A percentile compares a stretch with the other conserved stretches of the same genome.
These are phyloP conservation scores for Pandemis cinnamomeana DNA, from an alignment of 2,888 invertebrate species.

Conservation along the genomic window DNA sequence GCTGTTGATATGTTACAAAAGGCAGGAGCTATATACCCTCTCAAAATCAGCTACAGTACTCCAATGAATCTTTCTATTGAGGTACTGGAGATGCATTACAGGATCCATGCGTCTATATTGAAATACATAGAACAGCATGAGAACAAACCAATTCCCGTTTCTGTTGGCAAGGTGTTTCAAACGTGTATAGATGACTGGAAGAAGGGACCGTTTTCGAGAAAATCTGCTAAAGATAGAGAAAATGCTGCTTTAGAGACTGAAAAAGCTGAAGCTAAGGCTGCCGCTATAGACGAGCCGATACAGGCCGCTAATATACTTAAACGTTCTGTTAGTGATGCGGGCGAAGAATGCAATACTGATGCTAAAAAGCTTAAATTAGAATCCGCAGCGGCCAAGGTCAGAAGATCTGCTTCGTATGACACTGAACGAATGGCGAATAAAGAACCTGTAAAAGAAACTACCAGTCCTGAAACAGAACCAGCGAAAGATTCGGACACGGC, in stretches of 20 bases:
- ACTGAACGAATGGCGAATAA: conserved; percentile 65
- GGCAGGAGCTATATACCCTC: conserved; percentile 92
- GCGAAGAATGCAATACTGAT: conserved; percentile 75
- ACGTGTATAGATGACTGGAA: conserved; percentile 83
- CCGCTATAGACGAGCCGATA: conserved; percentile 52
- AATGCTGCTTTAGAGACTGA: conserved; percentile 58
- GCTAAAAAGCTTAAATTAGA: conserved; percentile 73
- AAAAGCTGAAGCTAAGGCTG: conserved; percentile 52
- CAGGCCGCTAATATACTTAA: conserved; percentile 79
- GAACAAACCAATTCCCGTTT: conserved; percentile 86
- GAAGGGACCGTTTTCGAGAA: conserved; percentile 73
- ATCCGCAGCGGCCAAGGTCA: conserved; percentile 75
- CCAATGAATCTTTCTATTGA: conserved; percentile 94
- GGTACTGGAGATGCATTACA: conserved; percentile 93
- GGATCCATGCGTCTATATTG: conserved; percentile 94
- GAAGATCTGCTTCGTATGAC: conserved; percentile 77
- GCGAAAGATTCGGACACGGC: conserved; percentile 39
- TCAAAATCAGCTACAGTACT: conserved; percentile 93
- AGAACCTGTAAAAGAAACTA: conserved; percentile 47
- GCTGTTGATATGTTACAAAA: conserved; percentile 91
- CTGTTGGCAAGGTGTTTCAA: conserved; percentile 85
- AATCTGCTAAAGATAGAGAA: conserved; percentile 58
- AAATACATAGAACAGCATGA: conserved; percentile 93
- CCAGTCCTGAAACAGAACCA: conserved; percentile 49
- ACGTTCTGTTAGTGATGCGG: conserved; percentile 77